Conservation (phyloP, 2,888 invertebrate genomes). For the Ochropleura plecta region DNA sequence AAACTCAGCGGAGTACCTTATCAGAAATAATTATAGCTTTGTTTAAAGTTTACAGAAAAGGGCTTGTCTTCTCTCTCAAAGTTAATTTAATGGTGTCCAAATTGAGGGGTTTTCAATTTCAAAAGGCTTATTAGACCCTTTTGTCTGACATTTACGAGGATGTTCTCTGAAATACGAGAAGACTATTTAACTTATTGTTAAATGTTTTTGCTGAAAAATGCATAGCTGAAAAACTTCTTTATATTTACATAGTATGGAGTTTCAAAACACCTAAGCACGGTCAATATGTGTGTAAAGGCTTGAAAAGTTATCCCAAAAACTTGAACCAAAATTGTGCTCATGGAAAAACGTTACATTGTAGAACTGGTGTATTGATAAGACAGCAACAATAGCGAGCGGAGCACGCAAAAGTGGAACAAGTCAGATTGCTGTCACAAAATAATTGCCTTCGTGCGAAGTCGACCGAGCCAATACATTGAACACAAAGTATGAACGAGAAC, state of each 20-base stretch:
- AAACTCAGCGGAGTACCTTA: conserved; percentile 3
- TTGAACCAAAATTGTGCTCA: conserved; percentile 14
- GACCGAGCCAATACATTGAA: conserved; percentile 43
- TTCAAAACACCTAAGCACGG: neutral
- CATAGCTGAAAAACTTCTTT: neutral
- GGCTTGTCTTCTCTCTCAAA: conserved; percentile 15
- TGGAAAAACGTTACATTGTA: conserved; percentile 41
- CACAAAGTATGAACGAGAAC: conserved; percentile 19
- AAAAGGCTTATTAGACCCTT: conserved; percentile 28
- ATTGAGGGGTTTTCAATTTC: conserved; percentile 43
- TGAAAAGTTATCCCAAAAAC: conserved; percentile 9
- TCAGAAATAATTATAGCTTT: conserved; percentile 8
- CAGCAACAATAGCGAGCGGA: conserved; percentile 30
- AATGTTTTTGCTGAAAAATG: neutral
- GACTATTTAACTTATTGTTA: neutral
- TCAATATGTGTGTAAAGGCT: neutral
- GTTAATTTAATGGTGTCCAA: conserved; percentile 45
- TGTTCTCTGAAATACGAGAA: conserved; percentile 14
- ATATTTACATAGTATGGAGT: neutral
- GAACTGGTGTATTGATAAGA: conserved; percentile 51
- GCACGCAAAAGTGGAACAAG: conserved; percentile 48
- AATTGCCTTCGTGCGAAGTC: conserved; percentile 47
- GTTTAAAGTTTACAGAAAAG: conserved; percentile 12
- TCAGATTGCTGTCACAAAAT: conserved; percentile 58
- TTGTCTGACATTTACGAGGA: conserved; percentile 28